phyloP scores from a whole-genome alignment of 2,888 invertebrate species.

The Apomyelois bistriatella region DNA sequence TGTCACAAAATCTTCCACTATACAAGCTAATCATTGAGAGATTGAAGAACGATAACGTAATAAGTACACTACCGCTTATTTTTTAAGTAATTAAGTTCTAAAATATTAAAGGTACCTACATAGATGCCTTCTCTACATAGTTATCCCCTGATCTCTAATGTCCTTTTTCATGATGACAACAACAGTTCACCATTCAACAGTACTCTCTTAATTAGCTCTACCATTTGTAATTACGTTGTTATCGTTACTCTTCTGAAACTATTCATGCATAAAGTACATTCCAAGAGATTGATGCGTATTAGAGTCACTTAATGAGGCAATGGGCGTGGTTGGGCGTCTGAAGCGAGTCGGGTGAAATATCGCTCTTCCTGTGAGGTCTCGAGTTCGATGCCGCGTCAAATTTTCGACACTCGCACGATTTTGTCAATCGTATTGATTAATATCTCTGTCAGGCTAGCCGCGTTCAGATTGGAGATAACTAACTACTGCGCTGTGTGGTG shows the following conservation, averaged over 20 bases:
- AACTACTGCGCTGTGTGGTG: constrained; percentile 32
- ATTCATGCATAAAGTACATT: constrained; percentile 29
- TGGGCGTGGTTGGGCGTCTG: constrained; percentile 62
- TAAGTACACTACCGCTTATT: too few relatives aligned
- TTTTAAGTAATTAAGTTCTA: too few relatives aligned
- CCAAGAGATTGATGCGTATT: constrained; percentile 66
- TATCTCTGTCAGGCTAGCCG: constrained; percentile 51
- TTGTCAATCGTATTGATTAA: constrained; percentile 73
- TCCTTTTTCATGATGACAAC: neutral
- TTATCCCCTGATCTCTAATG: too few relatives aligned
- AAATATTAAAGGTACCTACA: too few relatives aligned
- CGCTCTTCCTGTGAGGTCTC: constrained; percentile 74
- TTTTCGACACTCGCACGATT: constrained; percentile 77
- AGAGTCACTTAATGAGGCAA: constrained; percentile 69
- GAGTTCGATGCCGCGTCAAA: constrained; percentile 54
- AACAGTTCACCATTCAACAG: neutral
- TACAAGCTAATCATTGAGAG: too few relatives aligned
- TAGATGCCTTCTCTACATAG: too few relatives aligned
- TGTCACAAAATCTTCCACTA: too few relatives aligned
- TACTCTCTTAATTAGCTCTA: neutral
- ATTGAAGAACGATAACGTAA: too few relatives aligned
- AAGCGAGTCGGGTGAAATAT: constrained; percentile 66
- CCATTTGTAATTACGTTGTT: neutral
- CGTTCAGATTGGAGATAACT: constrained; percentile 53
- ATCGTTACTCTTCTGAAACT: constrained; percentile 8